Evolutionary conservation across 2,888 invertebrate species (phyloP).

Genomic region (Sarcophaga subvicina): DNA sequence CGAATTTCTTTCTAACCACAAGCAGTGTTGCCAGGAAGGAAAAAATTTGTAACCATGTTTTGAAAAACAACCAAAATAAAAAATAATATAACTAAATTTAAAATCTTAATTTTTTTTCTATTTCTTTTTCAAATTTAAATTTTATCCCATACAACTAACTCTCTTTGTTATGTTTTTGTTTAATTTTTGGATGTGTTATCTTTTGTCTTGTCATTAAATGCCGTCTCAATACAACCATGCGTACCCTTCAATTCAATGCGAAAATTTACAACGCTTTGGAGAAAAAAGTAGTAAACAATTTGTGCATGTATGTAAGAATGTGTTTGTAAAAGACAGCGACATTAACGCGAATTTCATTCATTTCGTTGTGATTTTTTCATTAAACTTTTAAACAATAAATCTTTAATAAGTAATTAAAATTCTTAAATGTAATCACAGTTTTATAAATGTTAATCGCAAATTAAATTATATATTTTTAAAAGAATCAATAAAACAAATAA

Average conservation of each 20-base stretch:
- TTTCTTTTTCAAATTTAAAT: too few species aligned
- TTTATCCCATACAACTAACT: too few species aligned
- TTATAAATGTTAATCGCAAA: background rate
- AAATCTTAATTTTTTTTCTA: too few species aligned
- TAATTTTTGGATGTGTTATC: too few species aligned
- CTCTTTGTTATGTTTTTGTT: too few species aligned
- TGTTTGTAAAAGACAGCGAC: conserved; percentile 61
- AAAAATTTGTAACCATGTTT: too few species aligned
- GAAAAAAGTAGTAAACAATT: conserved; percentile 60
- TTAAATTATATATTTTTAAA: conserved; percentile 2
- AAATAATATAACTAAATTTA: too few species aligned
- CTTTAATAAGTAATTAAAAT: conserved; percentile 36
- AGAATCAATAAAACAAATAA: background rate
- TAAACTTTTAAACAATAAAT: conserved; percentile 46
- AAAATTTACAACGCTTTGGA: conserved; percentile 24
- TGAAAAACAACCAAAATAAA: too few species aligned
- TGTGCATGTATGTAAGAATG: conserved; percentile 56
- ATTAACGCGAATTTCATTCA: conserved; percentile 66
- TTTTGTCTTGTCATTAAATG: conserved; percentile 15
- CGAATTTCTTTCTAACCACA: too few species aligned
- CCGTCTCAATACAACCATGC: conserved; percentile 15
- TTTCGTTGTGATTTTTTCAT: conserved; percentile 63
- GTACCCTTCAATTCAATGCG: background rate
- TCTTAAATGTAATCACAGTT: conserved; percentile 5
- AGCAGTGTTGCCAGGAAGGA: too few species aligned